phyloP scores from a whole-genome alignment of 2,113 vertebrate species.

The Strix uralensis region DNA sequence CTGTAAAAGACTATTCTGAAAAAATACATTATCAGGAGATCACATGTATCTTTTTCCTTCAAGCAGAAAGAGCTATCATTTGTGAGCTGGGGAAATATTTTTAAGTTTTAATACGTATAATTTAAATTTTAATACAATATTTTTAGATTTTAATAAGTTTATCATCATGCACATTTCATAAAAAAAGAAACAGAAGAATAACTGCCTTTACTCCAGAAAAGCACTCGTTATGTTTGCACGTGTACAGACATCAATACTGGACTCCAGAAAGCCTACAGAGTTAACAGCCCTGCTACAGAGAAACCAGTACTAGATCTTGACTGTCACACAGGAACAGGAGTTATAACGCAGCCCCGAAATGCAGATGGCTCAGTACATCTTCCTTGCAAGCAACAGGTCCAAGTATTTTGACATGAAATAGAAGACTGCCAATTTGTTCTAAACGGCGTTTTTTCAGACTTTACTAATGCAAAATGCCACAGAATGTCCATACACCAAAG shows the following conservation, averaged over 20 bases:
- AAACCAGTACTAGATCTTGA: neutral
- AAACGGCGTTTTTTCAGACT: neutral
- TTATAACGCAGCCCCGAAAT: rapidly evolving
- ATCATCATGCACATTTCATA: neutral
- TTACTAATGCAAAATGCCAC: neutral
- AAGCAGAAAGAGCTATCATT: neutral
- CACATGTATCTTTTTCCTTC: neutral
- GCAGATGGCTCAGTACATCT: too few species aligned
- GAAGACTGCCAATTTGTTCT: neutral
- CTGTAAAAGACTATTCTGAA: neutral
- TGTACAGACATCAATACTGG: neutral
- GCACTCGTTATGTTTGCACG: neutral
- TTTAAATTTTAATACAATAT: neutral
- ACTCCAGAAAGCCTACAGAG: neutral
- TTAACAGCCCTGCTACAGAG: neutral
- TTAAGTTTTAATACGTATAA: neutral
- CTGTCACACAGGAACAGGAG: neutral
- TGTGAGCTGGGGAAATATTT: neutral
- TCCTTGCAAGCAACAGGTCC: neutral
- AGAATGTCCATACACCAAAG: neutral
- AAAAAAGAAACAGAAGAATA: neutral
- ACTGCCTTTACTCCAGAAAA: neutral
- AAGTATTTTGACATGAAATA: neutral
- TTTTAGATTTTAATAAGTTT: neutral
- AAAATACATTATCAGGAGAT: neutral